phyloP scores from a whole-genome alignment of 1,140 invertebrate species.

The Drosophila repleta region DNA sequence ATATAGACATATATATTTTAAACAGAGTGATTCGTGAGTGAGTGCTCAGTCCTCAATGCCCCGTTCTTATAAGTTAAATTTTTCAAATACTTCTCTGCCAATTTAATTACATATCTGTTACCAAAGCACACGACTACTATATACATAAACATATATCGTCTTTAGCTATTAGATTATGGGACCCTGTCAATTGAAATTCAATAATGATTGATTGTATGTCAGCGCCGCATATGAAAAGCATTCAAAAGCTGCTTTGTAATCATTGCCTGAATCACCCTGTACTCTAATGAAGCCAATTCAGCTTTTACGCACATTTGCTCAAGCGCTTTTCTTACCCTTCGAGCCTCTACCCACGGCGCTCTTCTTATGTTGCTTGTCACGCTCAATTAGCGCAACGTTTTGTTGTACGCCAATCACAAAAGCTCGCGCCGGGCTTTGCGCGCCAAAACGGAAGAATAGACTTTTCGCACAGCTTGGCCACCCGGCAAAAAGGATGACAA shows the following conservation, averaged over 20 bases:
- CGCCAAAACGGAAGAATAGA: conserved; percentile 40
- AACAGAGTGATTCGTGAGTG: too few relatives aligned
- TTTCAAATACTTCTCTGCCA: too few relatives aligned
- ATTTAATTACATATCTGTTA: too few relatives aligned
- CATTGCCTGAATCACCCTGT: conserved; percentile 46
- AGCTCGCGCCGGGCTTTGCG: conserved; percentile 44
- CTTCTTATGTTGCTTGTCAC: conserved; percentile 13
- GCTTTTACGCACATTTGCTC: conserved; percentile 60
- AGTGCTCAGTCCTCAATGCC: too few relatives aligned
- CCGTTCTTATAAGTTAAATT: too few relatives aligned
- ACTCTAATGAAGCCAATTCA: conserved; percentile 30
- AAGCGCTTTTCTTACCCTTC: conserved; percentile 2
- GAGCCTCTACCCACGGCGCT: neutral
- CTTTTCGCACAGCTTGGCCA: too few relatives aligned
- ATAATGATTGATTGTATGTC: conserved; percentile 22
- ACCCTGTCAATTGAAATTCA: neutral
- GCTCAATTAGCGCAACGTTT: conserved; percentile 54
- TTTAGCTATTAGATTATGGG: too few relatives aligned
- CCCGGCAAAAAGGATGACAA: too few relatives aligned
- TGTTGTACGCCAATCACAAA: conserved; percentile 62
- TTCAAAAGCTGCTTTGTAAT: conserved; percentile 11
- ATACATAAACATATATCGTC: too few relatives aligned
- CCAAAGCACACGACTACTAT: too few relatives aligned
- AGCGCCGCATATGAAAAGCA: conserved; percentile 34
- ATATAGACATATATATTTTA: too few relatives aligned